phyloP scores from a whole-genome alignment of 2,113 vertebrate species.

The Pelmatolapia mariae region DNA sequence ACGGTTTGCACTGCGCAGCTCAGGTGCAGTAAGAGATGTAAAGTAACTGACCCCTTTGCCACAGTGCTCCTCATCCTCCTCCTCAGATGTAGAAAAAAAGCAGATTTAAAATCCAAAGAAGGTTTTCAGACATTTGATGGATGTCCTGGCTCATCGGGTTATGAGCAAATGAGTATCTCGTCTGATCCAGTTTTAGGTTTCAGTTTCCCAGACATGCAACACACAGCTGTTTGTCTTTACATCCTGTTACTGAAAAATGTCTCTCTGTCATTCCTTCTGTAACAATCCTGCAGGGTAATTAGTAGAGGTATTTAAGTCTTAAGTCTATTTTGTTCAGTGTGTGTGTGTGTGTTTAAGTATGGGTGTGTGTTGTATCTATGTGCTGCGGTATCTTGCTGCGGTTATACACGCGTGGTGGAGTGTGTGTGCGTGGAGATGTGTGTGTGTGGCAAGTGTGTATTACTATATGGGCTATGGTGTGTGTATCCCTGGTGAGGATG shows the following conservation, averaged over 20 bases:
- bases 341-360: neutral
- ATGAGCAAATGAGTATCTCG: slow-evolving; percentile 44
- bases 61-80: slow-evolving; percentile 22
- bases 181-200: slow-evolving; percentile 29
- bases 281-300: slow-evolving; percentile 71
- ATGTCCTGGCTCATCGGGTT: slow-evolving; percentile 20
- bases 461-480: slow-evolving; percentile 87
- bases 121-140: slow-evolving; percentile 23
- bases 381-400: slow-evolving; percentile 19
- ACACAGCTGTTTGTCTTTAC: slow-evolving; percentile 61
- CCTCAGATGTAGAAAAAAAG: slow-evolving; percentile 55
- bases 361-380: slow-evolving; percentile 6
- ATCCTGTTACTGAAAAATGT: slow-evolving; percentile 61
- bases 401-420: slow-evolving; percentile 96
- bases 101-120: slow-evolving; percentile 47
- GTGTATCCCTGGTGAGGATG: slow-evolving; percentile 87
- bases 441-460: slow-evolving; percentile 90
- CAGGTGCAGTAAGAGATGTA: slow-evolving; percentile 31
- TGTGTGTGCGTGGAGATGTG: slow-evolving; percentile 81
- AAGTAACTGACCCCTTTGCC: slow-evolving; percentile 34
- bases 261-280: slow-evolving; percentile 40
- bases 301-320: slow-evolving; percentile 72
- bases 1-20: slow-evolving; percentile 11
- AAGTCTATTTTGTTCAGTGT: slow-evolving; percentile 32
- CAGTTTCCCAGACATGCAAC: slow-evolving; percentile 51